Evolutionary conservation across 2,888 invertebrate species (phyloP).

Genomic region (Papilio protenor): DNA sequence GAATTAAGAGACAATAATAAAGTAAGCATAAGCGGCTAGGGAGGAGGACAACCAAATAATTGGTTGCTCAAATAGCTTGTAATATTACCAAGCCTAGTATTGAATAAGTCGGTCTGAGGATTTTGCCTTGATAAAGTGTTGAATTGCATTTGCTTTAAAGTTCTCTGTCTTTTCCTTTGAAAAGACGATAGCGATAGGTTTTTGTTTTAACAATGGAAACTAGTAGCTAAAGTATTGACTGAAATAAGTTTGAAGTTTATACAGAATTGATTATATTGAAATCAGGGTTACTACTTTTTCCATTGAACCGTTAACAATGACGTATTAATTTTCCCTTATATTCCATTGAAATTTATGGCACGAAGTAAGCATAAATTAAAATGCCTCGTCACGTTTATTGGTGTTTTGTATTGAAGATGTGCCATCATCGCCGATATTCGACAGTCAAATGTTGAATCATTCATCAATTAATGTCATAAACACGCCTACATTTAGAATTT

Average conservation of each 20-base stretch:
- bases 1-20: no score
- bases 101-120: no score
- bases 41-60: no score
- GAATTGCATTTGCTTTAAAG: no score
- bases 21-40: no score
- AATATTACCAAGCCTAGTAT: no score
- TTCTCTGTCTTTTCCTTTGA: neutral
- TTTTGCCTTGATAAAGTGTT: no score
- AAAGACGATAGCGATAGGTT: neutral
- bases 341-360: slow-evolving; percentile 9
- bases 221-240: neutral
- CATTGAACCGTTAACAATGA: slow-evolving; percentile 5
- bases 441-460: slow-evolving; percentile 9
- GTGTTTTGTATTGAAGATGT: slow-evolving; percentile 13
- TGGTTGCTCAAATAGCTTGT: no score
- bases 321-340: neutral
- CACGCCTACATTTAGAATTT: slow-evolving; percentile 5
- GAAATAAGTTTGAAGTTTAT: neutral
- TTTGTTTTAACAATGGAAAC: neutral
- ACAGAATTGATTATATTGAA: neutral
- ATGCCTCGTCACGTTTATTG: slow-evolving; percentile 22
- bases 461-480: slow-evolving; percentile 16
- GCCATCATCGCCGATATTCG: slow-evolving; percentile 10
- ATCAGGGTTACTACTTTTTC: neutral
- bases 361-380: slow-evolving; percentile 18